These are phyloP conservation scores for Styela plicata DNA, from an alignment of 23 tunicate genomes.

Conservation along the genomic window DNA sequence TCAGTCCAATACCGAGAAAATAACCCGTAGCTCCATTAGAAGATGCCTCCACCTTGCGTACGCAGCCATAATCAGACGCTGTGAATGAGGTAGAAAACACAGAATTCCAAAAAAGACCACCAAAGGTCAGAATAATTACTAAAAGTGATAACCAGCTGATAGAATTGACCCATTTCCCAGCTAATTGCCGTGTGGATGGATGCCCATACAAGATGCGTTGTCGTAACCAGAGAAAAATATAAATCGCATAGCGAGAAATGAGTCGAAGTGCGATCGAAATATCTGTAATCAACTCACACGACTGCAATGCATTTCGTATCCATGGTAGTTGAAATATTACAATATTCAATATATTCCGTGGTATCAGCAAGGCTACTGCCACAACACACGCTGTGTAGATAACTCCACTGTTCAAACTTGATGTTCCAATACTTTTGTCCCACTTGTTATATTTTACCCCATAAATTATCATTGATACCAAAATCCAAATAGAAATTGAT, in stretches of 20 bases:
- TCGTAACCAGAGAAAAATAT: slow-evolving; percentile 53
- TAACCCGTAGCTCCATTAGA: slow-evolving; percentile 6
- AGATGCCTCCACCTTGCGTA: not conserved
- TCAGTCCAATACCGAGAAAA: slow-evolving; percentile 16
- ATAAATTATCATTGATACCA: slow-evolving; percentile 38
- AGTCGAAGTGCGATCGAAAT: slow-evolving; percentile 7
- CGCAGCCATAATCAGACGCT: slow-evolving; percentile 36
- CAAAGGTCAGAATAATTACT: not conserved
- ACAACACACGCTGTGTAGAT: slow-evolving; percentile 38
- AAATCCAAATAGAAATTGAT: slow-evolving; percentile 26
- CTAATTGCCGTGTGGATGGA: slow-evolving; percentile 21
- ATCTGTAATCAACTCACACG: slow-evolving; percentile 38
- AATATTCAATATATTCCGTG: slow-evolving; percentile 21
- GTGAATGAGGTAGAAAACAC: slow-evolving; percentile 28
- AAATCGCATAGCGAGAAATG: slow-evolving; percentile 18
- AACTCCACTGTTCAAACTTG: slow-evolving; percentile 22
- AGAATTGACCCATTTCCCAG: slow-evolving; percentile 5
- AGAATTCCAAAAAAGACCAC: slow-evolving; percentile 24
- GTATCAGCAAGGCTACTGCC: slow-evolving; percentile 21
- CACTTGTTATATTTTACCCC: slow-evolving; percentile 49
- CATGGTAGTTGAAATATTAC: slow-evolving; percentile 26
- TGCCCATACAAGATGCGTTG: slow-evolving; percentile 37
- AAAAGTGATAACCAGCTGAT: slow-evolving; percentile 28
- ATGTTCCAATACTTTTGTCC: slow-evolving; percentile 7
- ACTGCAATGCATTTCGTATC: not conserved